These are phyloP conservation scores for Myioborus melanocephalus DNA, from an alignment of 2,797 vertebrate species.

Conservation along the genomic window DNA sequence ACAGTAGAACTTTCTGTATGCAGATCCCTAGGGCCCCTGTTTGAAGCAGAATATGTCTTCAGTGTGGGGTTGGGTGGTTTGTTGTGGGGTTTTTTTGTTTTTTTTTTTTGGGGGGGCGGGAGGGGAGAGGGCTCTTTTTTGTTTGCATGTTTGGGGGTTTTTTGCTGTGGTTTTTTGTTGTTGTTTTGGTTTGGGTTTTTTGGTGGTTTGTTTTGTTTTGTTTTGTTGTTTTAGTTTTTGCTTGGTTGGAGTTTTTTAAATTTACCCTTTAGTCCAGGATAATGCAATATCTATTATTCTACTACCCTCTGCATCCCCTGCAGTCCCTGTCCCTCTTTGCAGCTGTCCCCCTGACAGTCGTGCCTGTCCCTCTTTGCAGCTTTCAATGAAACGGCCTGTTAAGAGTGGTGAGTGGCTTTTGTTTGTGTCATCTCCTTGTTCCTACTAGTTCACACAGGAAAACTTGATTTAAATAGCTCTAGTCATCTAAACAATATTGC, in stretches of 20 bases:
- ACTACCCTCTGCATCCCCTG: not conserved
- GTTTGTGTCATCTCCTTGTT: not conserved
- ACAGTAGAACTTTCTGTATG: not conserved
- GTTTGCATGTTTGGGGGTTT: not conserved
- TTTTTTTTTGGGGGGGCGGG: too few species aligned
- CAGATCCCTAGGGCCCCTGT: not conserved
- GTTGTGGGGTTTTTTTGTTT: too few species aligned
- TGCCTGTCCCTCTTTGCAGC: not conserved
- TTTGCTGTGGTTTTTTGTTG: not conserved
- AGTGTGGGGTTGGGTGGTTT: accelerated
- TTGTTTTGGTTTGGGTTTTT: accelerated
- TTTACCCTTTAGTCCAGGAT: not conserved
- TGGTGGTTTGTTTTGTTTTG: not conserved
- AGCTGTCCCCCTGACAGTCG: not conserved
- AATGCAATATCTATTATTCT: not conserved
- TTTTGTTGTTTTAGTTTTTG: not conserved
- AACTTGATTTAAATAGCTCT: not conserved
- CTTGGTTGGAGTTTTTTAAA: not conserved
- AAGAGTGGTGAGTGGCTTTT: not conserved
- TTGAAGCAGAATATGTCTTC: not conserved
- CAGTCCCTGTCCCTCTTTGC: not conserved
- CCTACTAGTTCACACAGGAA: not conserved
- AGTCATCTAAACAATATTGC: not conserved
- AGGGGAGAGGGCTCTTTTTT: not conserved
- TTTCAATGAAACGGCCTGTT: not conserved